phyloP scores from a whole-genome alignment of 2,888 invertebrate species.

The Geophilus truncorum region DNA sequence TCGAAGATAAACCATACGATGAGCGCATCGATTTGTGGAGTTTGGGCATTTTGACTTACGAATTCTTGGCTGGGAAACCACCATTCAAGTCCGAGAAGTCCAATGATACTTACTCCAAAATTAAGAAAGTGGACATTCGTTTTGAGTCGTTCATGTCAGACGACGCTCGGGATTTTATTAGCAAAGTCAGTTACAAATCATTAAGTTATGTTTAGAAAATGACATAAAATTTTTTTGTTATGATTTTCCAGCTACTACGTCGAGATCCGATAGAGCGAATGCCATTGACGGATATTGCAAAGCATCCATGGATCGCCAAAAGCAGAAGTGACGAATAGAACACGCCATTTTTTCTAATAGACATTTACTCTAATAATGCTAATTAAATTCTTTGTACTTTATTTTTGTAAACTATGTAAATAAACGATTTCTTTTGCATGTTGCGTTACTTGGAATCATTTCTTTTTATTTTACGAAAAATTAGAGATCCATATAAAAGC shows the following conservation, averaged over 20 bases:
- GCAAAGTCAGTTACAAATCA: constrained; percentile 57
- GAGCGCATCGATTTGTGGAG: constrained; percentile 93
- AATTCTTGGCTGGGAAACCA: constrained; percentile 85
- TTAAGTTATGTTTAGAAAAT: not conserved
- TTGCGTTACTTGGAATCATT: not conserved
- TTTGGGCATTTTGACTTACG: constrained; percentile 90
- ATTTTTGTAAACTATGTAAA: not conserved
- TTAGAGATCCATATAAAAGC: not conserved
- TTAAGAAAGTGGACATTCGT: constrained; percentile 59
- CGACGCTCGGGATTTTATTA: constrained; percentile 70
- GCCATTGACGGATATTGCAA: constrained; percentile 62
- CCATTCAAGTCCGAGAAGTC: constrained; percentile 78
- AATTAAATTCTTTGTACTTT: not conserved
- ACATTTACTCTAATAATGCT: too few relatives aligned
- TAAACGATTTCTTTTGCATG: not conserved
- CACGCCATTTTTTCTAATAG: too few relatives aligned
- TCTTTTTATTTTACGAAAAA: not conserved
- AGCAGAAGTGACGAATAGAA: too few relatives aligned
- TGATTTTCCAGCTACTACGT: constrained; percentile 63
- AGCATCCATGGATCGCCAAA: constrained; percentile 71
- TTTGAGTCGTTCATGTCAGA: constrained; percentile 65
- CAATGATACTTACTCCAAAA: constrained; percentile 67
- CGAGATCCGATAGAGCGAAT: constrained; percentile 61
- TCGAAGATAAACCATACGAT: constrained; percentile 76
- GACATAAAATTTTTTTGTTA: not conserved